Evolutionary conservation across 2,113 vertebrate genomes (phyloP), one percentile per base, ranked within the genome.

Genomic region (Ranitomeya variabilis): DNA sequence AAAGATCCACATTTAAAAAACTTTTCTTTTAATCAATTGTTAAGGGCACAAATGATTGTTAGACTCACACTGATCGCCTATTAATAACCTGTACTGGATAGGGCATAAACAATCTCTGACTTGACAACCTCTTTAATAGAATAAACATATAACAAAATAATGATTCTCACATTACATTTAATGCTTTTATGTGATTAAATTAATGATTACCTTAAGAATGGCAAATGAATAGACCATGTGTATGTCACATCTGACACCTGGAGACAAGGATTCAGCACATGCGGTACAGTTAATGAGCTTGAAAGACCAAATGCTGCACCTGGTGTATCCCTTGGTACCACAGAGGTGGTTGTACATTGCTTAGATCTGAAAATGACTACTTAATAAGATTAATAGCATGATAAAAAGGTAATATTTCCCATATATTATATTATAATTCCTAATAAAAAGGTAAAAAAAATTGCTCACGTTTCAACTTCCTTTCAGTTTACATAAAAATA

Each of bases 271-370:
- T n/a, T 21, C 62, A 85, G 67, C 83, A 74, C 52, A 85, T 67
- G 67, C 31, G 83, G 83, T 18, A 74, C 13, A 74, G 52, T 85
- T 85, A 85, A 57, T 85, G 83, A 74, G 66, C 37, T 74, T 16
- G 73, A 69, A 67, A 55, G 52, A 69, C 83, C 83, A 85, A 74
- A 73, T 55, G 67, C 67, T 59, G 67, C 83, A 74, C 54, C 67
- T 85, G 57, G 45, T 83, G n/a, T 59, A 45, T 73, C 69, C 31
- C 31, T 16, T 73, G 69, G 31, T 31, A 73, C 37, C 13, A 37
- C 64, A 73, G 19, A 55, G 52, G 13, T 26, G 55, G 54, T 14
- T 57, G 51, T 67, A 57, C 26, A 73, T 31, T 31, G 26, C 26
- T 31, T 31, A 31, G 2, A 31, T 31, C 37, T 4, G 15, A 67